A percentile compares a stretch with the other conserved stretches of the same genome.
Evolutionary conservation across 2,888 invertebrate species (phyloP).

Genomic region (Clepsis dumicolana): DNA sequence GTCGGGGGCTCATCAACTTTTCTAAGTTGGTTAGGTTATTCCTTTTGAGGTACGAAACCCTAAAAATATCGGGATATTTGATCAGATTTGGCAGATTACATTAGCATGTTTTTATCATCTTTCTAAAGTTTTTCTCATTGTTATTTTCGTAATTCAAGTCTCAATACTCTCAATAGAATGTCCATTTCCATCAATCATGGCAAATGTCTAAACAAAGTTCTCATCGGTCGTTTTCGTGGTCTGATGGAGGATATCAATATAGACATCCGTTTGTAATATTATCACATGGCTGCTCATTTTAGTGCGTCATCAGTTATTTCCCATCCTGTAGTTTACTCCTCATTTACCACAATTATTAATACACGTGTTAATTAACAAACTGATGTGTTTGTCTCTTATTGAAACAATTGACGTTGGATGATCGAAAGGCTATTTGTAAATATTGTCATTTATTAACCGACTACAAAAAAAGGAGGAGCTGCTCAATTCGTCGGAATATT

Average conservation of each 20-base stretch:
- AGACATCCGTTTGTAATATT: conserved; percentile 34
- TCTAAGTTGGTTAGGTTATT: too few relatives aligned
- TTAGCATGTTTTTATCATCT: too few relatives aligned
- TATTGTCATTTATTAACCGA: background rate
- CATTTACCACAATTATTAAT: conserved; percentile 25
- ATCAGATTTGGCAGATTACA: too few relatives aligned
- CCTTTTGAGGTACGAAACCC: too few relatives aligned
- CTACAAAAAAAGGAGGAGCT: too few relatives aligned
- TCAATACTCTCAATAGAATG: background rate
- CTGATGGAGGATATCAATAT: conserved; percentile 7
- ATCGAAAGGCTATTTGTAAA: conserved; percentile 18
- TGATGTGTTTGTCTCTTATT: background rate
- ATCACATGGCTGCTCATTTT: conserved; percentile 23
- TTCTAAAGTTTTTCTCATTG: too few relatives aligned
- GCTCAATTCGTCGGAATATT: too few relatives aligned
- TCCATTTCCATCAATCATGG: background rate
- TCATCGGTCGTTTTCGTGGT: conserved; percentile 7
- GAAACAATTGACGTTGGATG: background rate
- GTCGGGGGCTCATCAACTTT: too few relatives aligned
- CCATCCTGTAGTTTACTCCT: conserved; percentile 17
- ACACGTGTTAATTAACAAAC: conserved; percentile 19
- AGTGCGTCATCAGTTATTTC: conserved; percentile 27
- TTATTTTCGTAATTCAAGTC: too few relatives aligned
- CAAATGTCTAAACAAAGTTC: background rate
- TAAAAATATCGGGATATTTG: too few relatives aligned